These are phyloP conservation scores for Pogonognathellus flavescens DNA, from an alignment of 1,140 invertebrate species.

Conservation along the genomic window DNA sequence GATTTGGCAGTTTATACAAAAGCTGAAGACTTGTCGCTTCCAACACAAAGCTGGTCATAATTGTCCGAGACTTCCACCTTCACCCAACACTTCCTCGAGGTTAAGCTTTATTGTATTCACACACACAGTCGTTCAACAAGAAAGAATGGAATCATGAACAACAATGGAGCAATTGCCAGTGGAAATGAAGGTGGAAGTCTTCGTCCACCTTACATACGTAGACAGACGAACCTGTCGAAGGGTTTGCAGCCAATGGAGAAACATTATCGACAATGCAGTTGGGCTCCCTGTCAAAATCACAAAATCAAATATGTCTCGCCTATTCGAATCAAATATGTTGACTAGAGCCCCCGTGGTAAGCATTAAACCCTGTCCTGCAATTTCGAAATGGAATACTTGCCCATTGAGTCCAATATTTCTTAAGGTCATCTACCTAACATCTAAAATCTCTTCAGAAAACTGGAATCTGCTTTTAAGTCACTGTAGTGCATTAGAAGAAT, in stretches of 20 bases:
- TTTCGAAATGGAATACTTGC: neutral
- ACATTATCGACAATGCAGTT: slow-evolving; percentile 11
- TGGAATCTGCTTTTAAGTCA: neutral
- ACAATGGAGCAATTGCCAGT: slow-evolving; percentile 7
- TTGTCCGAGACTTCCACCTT: too few species aligned
- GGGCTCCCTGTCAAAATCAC: neutral
- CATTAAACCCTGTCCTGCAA: neutral
- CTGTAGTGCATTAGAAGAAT: neutral
- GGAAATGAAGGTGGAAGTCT: slow-evolving; percentile 25
- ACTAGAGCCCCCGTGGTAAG: neutral
- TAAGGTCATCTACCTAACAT: neutral
- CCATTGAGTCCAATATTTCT: slow-evolving; percentile 15
- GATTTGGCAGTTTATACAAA: too few species aligned
- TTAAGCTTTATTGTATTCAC: too few species aligned
- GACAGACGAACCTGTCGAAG: slow-evolving; percentile 1
- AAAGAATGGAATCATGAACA: neutral
- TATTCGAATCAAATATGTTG: neutral
- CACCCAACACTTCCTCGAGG: too few species aligned
- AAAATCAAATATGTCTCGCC: neutral
- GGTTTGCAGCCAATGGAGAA: slow-evolving; percentile 13
- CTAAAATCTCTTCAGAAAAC: slow-evolving; percentile 18
- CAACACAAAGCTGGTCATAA: too few species aligned
- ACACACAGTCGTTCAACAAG: too few species aligned
- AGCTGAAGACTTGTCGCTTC: too few species aligned
- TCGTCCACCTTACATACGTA: neutral